These are phyloP conservation scores for Zaprionus obscuricornis DNA, from an alignment of 2,888 invertebrate genomes.

Conservation along the genomic window DNA sequence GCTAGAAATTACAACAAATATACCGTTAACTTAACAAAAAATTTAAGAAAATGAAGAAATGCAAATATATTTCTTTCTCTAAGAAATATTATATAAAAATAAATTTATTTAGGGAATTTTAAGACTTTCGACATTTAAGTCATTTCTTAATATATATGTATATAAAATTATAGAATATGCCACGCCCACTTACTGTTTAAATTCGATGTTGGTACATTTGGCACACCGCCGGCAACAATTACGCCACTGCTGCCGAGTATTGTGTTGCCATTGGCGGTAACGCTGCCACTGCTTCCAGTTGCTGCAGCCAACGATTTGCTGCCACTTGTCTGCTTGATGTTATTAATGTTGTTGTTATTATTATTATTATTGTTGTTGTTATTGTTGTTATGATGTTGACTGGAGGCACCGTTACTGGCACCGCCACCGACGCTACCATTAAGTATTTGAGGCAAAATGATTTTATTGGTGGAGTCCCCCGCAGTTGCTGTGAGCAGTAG, in stretches of 20 bases:
- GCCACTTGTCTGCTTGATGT: constrained; percentile 40
- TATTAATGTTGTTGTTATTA: constrained; percentile 21
- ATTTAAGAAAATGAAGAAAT: too few species aligned
- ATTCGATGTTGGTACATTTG: constrained; percentile 77
- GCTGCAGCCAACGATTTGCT: constrained; percentile 33
- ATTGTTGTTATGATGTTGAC: constrained; percentile 44
- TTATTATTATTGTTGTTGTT: constrained; percentile 39
- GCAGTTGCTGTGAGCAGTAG: constrained; percentile 83
- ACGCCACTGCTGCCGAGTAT: constrained; percentile 73
- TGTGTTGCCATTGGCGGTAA: constrained; percentile 51
- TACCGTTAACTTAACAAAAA: too few species aligned
- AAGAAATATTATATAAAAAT: too few species aligned
- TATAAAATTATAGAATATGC: not conserved
- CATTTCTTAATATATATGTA: too few species aligned
- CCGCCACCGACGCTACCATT: constrained; percentile 59
- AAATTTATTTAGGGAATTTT: too few species aligned
- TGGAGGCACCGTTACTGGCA: constrained; percentile 45
- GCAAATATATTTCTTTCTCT: too few species aligned
- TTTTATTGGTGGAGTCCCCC: constrained; percentile 83
- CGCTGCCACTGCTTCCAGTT: constrained; percentile 44
- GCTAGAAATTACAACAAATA: too few species aligned
- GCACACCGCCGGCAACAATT: constrained; percentile 75
- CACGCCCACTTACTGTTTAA: constrained; percentile 78
- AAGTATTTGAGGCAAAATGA: constrained; percentile 79
- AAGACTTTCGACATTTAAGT: not conserved